Base-by-base conservation (phyloP, 1,140 invertebrate genomes). In the Gryllus bimaculatus region DNA sequence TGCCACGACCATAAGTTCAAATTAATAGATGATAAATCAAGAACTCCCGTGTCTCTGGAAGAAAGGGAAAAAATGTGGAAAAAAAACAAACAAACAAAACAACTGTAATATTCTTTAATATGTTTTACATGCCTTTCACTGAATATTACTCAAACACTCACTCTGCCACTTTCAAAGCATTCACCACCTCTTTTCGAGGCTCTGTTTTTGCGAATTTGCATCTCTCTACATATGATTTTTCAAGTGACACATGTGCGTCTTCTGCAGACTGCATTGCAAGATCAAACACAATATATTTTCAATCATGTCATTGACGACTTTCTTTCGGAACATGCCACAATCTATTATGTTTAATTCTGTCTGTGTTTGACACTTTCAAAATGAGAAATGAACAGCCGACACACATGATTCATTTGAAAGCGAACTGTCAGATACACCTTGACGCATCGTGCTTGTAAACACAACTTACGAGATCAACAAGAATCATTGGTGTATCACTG, bases 21-120 rank as follows among this genome's bases (percentile, higher is more conserved):
- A 48, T 47, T 79, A n/a, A n/a, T 79, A 20, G 39, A 48, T 54
- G 79, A 54, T 54, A 79, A 47, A 76, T 76, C 47, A 8, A 79
- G 48, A 15, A 54, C 75, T 48, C 79, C 74, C 21, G 79, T 76
- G 13, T 48, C 75, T 8, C 79, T 79, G 76, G 26, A 79, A 76
- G 7, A 66, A 13, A 66, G 18, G 18, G 18, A 10, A 7, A 66
- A 13, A 66, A 13, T 3, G 1, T 2, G 0, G 54, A 66, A 66
- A 66, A 66, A 8, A 8, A 54, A 54, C 15, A 8, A 54, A 8
- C 49, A 15, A 8, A 8, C 8, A 54, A 8, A 15, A 54, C n/a
- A n/a, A 39, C 26, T 39, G 26, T 39, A 39, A 39, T 39, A 39
- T 39, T 39, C 26, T 39, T 39, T 5, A 39, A 39, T 39, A 39